Evolutionary conservation across 2,113 vertebrate genomes (phyloP).

Genomic region (Chionis minor): DNA sequence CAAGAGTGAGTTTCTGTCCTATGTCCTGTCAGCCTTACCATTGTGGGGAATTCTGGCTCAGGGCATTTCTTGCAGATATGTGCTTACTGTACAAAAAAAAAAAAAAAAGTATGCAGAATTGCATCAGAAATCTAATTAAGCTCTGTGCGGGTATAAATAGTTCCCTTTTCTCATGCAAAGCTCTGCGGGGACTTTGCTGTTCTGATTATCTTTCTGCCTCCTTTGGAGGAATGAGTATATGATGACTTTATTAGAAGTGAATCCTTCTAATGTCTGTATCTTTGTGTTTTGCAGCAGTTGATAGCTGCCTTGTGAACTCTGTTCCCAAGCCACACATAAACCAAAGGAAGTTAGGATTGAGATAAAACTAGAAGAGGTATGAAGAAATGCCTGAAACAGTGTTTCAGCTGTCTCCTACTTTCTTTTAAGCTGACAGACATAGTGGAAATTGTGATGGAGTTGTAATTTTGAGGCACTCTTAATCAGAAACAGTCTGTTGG

Average conservation of each 20-base stretch:
- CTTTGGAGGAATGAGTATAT: slow-evolving; percentile 53
- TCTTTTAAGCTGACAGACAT: not conserved
- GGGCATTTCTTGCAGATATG: slow-evolving; percentile 25
- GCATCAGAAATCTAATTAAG: slow-evolving; percentile 63
- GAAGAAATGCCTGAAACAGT: not conserved
- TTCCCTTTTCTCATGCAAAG: slow-evolving; percentile 65
- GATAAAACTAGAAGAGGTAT: not conserved
- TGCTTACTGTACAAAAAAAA: slow-evolving; percentile 5
- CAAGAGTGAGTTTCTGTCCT: not conserved
- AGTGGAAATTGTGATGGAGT: not conserved
- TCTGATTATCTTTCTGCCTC: slow-evolving; percentile 62
- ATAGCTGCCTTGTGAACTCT: slow-evolving; percentile 34
- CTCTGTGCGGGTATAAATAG: slow-evolving; percentile 47
- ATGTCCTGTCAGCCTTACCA: not conserved
- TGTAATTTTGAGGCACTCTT: not conserved
- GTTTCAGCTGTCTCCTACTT: not conserved
- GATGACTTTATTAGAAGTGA: slow-evolving; percentile 60
- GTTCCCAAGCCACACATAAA: not conserved
- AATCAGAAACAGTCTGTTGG: slow-evolving; percentile 28
- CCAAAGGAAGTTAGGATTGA: not conserved
- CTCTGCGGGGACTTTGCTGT: slow-evolving; percentile 61
- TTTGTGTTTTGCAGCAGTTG: slow-evolving; percentile 22
- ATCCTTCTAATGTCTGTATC: slow-evolving; percentile 38
- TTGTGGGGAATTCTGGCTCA: not conserved
- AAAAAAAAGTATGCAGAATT: slow-evolving; percentile 26